Base-by-base conservation (phyloP, 1,140 invertebrate genomes). In the Drosophila sp. region DNA sequence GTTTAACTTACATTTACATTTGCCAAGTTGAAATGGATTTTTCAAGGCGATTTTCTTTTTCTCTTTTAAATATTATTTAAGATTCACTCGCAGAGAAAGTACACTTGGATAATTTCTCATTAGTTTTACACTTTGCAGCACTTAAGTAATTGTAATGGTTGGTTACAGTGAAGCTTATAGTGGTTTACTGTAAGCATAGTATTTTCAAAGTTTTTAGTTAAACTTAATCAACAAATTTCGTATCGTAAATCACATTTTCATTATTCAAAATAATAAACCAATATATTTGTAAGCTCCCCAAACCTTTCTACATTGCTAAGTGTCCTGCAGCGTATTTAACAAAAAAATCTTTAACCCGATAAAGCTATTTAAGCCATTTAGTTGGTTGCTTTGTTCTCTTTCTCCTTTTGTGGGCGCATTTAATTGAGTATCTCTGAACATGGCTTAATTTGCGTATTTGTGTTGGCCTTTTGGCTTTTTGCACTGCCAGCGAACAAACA, bases 401-500 rank as follows among this genome's bases (percentile, higher is more conserved):
- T 13, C 25, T 32, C 14, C 0, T 40, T 21, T 53, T 63, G n/a
- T 36, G 14, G 9, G 8, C 36, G 40, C 6, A 57, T 71, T 13
- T 71, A 69, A 56, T 69, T 46, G 45, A 73, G 48, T 62, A 73
- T 73, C 51, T 63, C 57, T 63, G 70, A 29, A 27, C 32, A 76
- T 76, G 63, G 11, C 63, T 73, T 63, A 62, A 67, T 62, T 62
- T 58, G 53, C 53, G 45, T 56, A 41, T 48, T 29, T 56, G 51
- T 40, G n/a, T 48, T 13, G 11, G 25, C 32, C 34, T 32, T 72
- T 76, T 76, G 61, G 43, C 45, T 43, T 57, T 73, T 61, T 51
- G 57, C 65, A 57, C 6, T 21, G 48, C 50, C 71, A 34, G n/a
- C 54, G 43, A 16, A 56, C 32, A 45, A 40, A 40, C 25, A 13